These are phyloP conservation scores for Maconellicoccus hirsutus DNA, from an alignment of 1,140 invertebrate genomes.

Conservation along the genomic window DNA sequence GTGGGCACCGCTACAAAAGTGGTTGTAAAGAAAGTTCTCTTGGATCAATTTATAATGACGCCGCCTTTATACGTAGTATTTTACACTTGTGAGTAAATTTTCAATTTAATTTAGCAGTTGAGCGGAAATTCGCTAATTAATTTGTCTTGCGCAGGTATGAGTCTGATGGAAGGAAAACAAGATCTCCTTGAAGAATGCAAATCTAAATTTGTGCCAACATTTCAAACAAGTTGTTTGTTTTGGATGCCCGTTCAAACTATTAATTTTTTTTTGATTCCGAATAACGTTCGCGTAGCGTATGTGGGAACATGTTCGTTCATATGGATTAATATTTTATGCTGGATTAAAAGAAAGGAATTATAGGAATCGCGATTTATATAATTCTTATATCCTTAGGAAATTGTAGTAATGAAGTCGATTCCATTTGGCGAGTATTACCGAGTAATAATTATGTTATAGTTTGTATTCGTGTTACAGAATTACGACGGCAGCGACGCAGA, in stretches of 20 bases:
- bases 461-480: too few species aligned
- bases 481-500: too few species aligned
- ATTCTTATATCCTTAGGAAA: too few species aligned
- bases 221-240: constrained; percentile 37
- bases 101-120: not conserved
- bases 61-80: constrained; percentile 55
- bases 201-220: constrained; percentile 32
- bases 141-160: constrained; percentile 30
- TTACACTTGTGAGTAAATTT: constrained; percentile 36
- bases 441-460: too few species aligned
- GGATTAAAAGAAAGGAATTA: constrained; percentile 35
- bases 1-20: constrained; percentile 48
- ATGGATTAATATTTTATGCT: constrained; percentile 43
- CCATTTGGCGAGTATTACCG: too few species aligned
- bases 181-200: constrained; percentile 31
- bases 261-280: constrained; percentile 40
- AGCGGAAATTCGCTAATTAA: not conserved
- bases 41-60: constrained; percentile 67
- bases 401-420: too few species aligned
- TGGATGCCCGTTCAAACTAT: constrained; percentile 42
- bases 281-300: constrained; percentile 40
- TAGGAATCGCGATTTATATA: not conserved
- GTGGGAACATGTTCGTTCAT: constrained; percentile 40
- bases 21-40: constrained; percentile 53
- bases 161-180: constrained; percentile 31